phyloP scores from a whole-genome alignment of 1,140 invertebrate genomes.

The Conus ventricosus region DNA sequence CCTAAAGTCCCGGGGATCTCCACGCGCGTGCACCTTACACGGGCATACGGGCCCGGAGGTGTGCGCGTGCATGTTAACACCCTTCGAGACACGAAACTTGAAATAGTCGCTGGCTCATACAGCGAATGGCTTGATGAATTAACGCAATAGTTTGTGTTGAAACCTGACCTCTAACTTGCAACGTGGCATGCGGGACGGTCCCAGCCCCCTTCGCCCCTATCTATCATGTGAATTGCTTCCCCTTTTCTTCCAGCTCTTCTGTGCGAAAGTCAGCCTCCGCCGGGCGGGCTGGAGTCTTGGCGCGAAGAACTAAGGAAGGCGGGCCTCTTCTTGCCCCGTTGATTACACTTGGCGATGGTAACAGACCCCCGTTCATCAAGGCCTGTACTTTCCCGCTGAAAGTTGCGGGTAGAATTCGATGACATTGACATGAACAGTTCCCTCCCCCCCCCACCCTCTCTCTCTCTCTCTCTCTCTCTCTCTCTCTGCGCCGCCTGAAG shows the following conservation, averaged over 20 bases:
- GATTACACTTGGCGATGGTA: not conserved
- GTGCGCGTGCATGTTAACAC: slow-evolving; percentile 1
- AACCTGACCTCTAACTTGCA: not conserved
- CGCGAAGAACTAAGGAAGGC: not conserved
- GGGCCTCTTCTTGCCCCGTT: not conserved
- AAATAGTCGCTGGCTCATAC: not conserved
- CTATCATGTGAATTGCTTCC: slow-evolving; percentile 4
- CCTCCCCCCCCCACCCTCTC: too few species aligned
- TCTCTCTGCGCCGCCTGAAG: too few species aligned
- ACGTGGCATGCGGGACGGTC: not conserved
- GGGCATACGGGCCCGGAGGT: not conserved
- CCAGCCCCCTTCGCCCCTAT: not conserved
- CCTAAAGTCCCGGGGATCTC: not conserved
- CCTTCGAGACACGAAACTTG: not conserved
- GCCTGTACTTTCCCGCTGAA: not conserved
- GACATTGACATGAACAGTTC: not conserved
- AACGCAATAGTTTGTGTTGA: not conserved
- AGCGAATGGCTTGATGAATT: not conserved
- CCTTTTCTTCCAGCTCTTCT: not conserved
- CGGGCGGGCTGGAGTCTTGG: not conserved
- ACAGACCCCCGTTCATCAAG: not conserved
- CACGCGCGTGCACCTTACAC: slow-evolving; percentile 1
- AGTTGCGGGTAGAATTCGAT: slow-evolving; percentile 1
- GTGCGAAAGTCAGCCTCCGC: not conserved
- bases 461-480: too few species aligned